A percentile compares a stretch with the other conserved stretches of the same genome.
Evolutionary conservation across 2,888 invertebrate species (phyloP).

Genomic region (Cosmorhoe ocellata): DNA sequence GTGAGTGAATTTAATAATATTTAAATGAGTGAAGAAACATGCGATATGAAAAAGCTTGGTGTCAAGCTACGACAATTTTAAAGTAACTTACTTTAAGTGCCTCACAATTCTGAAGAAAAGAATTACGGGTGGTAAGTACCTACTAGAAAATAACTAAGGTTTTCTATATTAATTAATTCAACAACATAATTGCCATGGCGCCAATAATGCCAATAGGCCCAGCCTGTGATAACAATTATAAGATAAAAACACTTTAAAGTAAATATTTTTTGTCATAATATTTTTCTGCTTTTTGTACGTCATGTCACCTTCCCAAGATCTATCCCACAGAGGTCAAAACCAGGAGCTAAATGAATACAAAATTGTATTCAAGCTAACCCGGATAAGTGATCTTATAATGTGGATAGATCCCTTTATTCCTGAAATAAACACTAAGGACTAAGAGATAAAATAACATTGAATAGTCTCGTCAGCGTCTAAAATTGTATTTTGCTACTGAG

Average conservation of each 20-base stretch:
- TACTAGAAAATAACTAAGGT: constrained; percentile 1
- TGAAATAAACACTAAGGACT: constrained; percentile 24
- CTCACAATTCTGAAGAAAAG: constrained; percentile 35
- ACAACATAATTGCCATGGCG: background rate
- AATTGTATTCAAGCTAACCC: no score
- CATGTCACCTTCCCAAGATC: background rate
- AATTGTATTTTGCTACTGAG: background rate
- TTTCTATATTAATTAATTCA: background rate
- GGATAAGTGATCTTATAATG: no score
- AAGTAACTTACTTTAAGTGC: constrained; percentile 36
- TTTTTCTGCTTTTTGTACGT: background rate
- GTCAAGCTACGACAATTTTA: constrained; percentile 24
- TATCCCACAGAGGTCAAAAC: no score
- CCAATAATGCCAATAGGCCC: background rate
- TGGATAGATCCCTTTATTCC: background rate
- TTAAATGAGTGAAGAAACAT: constrained; percentile 8
- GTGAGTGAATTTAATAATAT: constrained; percentile 14
- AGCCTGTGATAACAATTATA: background rate
- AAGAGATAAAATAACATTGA: constrained; percentile 22
- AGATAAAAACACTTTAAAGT: background rate
- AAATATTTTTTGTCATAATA: background rate
- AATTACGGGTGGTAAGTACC: constrained; percentile 1
- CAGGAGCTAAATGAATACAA: no score
- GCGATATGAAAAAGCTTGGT: constrained; percentile 31
- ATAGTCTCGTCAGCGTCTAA: constrained; percentile 23